Evolutionary conservation across 1,140 invertebrate genomes (phyloP), one percentile per base, ranked within the genome.

Genomic region (Holcopasites calliopsidis): DNA sequence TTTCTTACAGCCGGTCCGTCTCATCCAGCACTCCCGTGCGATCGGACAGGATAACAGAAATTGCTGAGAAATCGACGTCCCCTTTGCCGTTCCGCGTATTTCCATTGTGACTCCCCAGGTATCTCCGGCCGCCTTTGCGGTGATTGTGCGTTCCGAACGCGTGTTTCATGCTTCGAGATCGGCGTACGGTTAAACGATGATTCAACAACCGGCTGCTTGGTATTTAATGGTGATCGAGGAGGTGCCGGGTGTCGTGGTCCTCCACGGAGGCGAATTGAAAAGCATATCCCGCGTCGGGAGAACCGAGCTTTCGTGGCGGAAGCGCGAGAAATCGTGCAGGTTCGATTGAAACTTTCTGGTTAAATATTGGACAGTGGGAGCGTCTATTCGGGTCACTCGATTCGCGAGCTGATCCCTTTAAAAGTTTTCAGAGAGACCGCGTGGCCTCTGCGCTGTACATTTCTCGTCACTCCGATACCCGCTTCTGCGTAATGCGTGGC

Each of bases 221-320:
- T 81, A 54, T 81, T 82, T 81, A 82, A 81, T 81, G 52, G 44
- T 58, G 68, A 81, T 65, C 73, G 62, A 73, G 42, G 74, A 38
- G 44, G 68, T 50, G 73, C 57, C 52, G 73, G 69, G 69, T 81
- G 77, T 74, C 71, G 76, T 57, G 61, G 21, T 40, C 38, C 21
- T n/a, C 58, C 35, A 11, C 26, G 8, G n/a, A 50, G 31, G 23
- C 7, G 11, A 28, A 58, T 35, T 31, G 54, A 66, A 60, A 28
- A 28, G 13, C 65, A 10, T 71, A 55, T 57, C 77, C 73, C 35
- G 49, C n/a, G 58, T 66, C 28, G 55, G 26, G 49, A 2, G 2
- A 16, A 69, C 58, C 58, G 74, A 74, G 55, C 79, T 79, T 47
- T 50, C 23, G 7, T 38, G 35, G 52, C 33, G 47, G 31, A 26